phyloP scores from a whole-genome alignment of 2,113 vertebrate genomes.

The Alaudala cheleensis region DNA sequence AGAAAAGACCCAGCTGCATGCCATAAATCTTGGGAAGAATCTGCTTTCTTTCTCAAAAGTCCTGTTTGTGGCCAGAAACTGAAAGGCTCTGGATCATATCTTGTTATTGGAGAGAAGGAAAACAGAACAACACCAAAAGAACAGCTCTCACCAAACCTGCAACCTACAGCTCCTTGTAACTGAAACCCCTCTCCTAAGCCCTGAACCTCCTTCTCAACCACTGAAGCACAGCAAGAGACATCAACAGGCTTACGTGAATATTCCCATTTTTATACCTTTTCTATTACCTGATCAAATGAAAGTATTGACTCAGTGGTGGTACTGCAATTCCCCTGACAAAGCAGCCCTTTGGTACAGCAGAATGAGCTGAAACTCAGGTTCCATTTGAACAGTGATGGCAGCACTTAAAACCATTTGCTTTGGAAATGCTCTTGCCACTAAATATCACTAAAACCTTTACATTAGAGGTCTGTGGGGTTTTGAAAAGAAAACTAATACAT shows the following conservation, averaged over 20 bases:
- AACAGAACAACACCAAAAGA: neutral
- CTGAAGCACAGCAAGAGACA: neutral
- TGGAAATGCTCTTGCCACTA: slow-evolving; percentile 2
- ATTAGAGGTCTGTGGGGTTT: neutral
- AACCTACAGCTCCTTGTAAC: neutral
- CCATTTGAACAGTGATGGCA: neutral
- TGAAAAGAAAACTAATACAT: neutral
- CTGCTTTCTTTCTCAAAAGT: neutral
- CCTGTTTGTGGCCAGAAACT: neutral
- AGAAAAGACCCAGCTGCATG: neutral
- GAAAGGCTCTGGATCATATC: neutral
- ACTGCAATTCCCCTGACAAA: neutral
- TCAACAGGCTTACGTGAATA: neutral
- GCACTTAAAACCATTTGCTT: neutral
- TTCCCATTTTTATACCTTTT: neutral
- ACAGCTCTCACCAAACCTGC: neutral
- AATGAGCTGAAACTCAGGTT: neutral
- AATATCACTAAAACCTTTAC: slow-evolving; percentile 42
- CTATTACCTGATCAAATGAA: neutral
- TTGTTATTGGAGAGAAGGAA: neutral
- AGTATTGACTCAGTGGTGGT: neutral
- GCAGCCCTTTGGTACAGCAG: neutral
- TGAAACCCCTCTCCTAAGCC: neutral
- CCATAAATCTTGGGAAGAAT: neutral
- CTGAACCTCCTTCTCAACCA: neutral